A percentile compares a stretch with the other conserved stretches of the same genome.
Conservation (phyloP, 2,797 vertebrate species). For the Cottoperca gobio region DNA sequence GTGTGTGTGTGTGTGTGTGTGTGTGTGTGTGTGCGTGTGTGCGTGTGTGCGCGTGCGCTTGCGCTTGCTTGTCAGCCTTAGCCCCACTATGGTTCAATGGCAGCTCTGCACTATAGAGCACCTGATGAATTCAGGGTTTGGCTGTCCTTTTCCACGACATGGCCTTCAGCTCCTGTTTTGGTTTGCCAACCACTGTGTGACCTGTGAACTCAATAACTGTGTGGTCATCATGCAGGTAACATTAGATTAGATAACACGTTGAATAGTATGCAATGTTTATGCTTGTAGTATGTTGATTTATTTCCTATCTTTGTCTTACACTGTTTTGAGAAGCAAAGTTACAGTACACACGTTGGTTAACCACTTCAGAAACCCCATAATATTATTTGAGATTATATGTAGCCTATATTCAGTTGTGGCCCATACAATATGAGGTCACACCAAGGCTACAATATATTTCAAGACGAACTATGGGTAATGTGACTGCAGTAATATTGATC, state of each 20-base stretch:
- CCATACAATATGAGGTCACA: neutral
- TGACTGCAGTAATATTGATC: neutral
- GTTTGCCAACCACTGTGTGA: slow-evolving; percentile 63
- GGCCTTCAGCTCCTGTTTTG: slow-evolving; percentile 70
- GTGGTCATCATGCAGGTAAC: slow-evolving; percentile 37
- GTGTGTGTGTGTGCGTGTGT: no score
- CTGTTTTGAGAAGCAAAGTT: no score
- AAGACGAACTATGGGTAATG: neutral
- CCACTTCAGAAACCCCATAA: neutral
- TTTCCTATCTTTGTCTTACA: no score
- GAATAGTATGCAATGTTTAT: no score
- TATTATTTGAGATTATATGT: no score
- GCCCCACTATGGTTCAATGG: slow-evolving; percentile 33
- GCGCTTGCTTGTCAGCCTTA: neutral
- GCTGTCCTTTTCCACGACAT: slow-evolving; percentile 57
- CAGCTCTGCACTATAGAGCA: slow-evolving; percentile 40
- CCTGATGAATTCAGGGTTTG: slow-evolving; percentile 45
- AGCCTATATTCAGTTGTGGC: neutral
- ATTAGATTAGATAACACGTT: neutral
- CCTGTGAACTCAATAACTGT: neutral
- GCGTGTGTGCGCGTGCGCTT: neutral
- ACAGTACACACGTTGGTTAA: neutral
- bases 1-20: no score
- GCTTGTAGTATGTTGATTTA: no score
- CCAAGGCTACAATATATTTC: neutral